Evolutionary conservation across 1,140 invertebrate species (phyloP).

Genomic region (Tribolium castaneum): DNA sequence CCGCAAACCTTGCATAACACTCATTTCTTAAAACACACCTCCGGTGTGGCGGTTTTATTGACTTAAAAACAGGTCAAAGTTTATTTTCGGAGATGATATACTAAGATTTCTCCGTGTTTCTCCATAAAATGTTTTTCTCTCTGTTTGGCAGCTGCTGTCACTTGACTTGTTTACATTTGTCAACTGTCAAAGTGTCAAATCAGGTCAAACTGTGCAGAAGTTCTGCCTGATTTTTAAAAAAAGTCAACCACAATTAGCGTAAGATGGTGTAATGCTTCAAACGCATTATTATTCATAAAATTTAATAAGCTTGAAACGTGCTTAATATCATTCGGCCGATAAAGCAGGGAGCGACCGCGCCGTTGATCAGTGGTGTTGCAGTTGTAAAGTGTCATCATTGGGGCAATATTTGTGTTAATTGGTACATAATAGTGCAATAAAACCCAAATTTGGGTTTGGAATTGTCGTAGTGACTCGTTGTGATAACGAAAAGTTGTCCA

Average conservation of each 20-base stretch:
- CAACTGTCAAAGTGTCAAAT: no score
- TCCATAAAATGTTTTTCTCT: not conserved
- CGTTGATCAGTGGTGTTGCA: not conserved
- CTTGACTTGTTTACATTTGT: not conserved
- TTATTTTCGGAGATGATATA: slow-evolving; percentile 42
- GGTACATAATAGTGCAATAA: not conserved
- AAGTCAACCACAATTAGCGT: no score
- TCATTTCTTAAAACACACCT: not conserved
- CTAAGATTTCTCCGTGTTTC: not conserved
- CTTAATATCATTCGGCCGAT: not conserved
- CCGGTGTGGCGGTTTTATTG: not conserved
- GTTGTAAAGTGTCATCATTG: not conserved
- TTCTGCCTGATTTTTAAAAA: no score
- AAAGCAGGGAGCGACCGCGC: not conserved
- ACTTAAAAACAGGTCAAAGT: not conserved
- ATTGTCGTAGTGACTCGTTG: not conserved
- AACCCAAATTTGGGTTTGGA: not conserved
- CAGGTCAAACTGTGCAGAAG: no score
- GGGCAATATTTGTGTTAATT: not conserved
- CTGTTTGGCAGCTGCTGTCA: not conserved
- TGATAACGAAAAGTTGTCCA: not conserved
- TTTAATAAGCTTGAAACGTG: no score
- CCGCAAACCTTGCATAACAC: not conserved
- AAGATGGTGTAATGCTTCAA: no score
- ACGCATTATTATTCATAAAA: no score